Conservation (phyloP, 2,797 vertebrate species). For the Acanthis flammea region DNA sequence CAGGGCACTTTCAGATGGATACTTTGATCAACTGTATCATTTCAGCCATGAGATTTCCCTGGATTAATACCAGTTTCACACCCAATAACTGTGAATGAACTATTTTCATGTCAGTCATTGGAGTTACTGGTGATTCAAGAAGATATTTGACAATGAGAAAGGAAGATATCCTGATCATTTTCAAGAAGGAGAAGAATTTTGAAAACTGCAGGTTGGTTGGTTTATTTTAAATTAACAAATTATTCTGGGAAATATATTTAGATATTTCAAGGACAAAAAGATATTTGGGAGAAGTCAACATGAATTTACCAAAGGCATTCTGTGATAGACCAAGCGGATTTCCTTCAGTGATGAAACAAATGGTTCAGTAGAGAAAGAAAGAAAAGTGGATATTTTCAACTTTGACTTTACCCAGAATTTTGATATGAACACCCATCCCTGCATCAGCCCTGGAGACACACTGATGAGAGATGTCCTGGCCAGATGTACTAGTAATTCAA, state of each 20-base stretch:
- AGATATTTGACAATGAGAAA: neutral
- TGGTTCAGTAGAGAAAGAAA: neutral
- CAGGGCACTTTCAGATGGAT: neutral
- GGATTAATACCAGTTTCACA: neutral
- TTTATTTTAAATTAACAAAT: neutral
- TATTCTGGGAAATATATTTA: neutral
- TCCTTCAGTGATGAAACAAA: neutral
- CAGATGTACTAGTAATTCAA: neutral
- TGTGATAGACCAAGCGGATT: accelerated
- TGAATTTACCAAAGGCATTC: neutral
- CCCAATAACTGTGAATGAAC: neutral
- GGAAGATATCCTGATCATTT: neutral
- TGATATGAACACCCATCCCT: neutral
- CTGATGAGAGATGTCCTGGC: neutral
- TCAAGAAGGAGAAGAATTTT: neutral
- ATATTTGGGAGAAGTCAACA: neutral
- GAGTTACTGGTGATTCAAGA: neutral
- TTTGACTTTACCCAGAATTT: neutral
- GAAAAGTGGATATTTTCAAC: neutral
- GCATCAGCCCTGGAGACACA: neutral
- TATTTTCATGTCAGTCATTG: neutral
- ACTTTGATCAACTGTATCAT: neutral
- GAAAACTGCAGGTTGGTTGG: neutral
- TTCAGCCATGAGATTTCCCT: neutral
- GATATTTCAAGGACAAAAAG: neutral